Base-by-base conservation (phyloP, 2,113 vertebrate species). In the Neofelis nebulosa region DNA sequence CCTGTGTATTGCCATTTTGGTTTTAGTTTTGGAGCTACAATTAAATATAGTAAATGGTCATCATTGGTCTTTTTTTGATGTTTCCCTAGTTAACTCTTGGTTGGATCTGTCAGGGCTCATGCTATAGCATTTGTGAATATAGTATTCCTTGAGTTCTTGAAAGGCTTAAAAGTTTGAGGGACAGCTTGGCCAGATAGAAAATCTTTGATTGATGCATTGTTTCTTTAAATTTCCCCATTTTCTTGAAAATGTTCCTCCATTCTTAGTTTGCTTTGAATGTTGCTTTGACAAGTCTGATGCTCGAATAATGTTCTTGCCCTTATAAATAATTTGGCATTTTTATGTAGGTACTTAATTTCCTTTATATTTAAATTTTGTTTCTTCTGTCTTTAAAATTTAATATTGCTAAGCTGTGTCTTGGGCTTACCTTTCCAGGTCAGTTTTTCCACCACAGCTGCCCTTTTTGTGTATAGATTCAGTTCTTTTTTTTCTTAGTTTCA, bases 241-340 rank as follows among this genome's bases (percentile, higher is more conserved):
- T 63, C 38, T 36, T 91, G 63, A 84, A 66, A 91, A 76, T 82
- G 8, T 5, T 90, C 3, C n/a, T 80, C 12, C 8, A 69, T 41
- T 89, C 27, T 89, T 89, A 16, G 41, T 85, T 90, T 93, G 10
- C 85, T 84, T 93, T 78, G 80, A 78, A 61, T 65, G 14, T 50
- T 73, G 23, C n/a, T 61, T 94, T 71, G 27, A 79, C 52, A 85
- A 63, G 15, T 78, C 38, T 89, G 38, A 84, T 69, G 33, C 38
- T 69, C 78, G 79, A n/a, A 78, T 85, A 90, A 41, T 93, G 85
- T 93, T 90, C 31, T 93, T 93, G 36, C 68, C 55, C 9, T 93
- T 96, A 31, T 27, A 89, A 88, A 33, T 82, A 82, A 74, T 57
- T 50, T 78, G 78, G 7, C 38, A 66, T 80, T 89, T 93, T 78